Percentiles rank a stretch among this genome's conserved stretches.
phyloP scores from a whole-genome alignment of 2,888 invertebrate species.

The Drosophila kanekoi region DNA sequence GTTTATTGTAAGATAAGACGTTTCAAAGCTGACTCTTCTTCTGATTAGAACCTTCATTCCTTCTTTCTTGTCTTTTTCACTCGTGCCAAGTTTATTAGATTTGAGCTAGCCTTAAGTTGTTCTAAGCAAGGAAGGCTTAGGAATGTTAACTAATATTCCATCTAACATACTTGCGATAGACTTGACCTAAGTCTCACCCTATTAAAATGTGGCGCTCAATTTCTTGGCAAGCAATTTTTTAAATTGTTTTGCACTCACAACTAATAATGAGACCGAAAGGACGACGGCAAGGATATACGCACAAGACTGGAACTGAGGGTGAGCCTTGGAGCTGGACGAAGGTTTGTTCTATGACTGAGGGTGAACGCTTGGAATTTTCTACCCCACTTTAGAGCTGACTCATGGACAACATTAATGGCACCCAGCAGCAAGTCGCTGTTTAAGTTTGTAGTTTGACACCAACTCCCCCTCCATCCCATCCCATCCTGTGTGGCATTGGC shows the following conservation, averaged over 20 bases:
- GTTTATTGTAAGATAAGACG: too few relatives aligned
- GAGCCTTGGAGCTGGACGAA: not conserved
- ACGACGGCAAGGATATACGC: slow-evolving; percentile 29
- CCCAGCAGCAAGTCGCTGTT: slow-evolving; percentile 20
- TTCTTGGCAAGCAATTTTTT: slow-evolving; percentile 66
- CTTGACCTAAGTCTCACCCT: slow-evolving; percentile 2
- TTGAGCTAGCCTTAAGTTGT: too few relatives aligned
- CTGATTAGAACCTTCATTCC: too few relatives aligned
- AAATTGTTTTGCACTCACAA: slow-evolving; percentile 71
- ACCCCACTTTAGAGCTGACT: slow-evolving; percentile 49
- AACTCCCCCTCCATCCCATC: not conserved
- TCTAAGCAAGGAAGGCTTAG: too few relatives aligned
- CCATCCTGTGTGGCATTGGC: slow-evolving; percentile 14
- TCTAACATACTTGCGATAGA: not conserved
- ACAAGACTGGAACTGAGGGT: slow-evolving; percentile 4
- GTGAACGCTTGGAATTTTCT: slow-evolving; percentile 2
- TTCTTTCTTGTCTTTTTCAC: too few relatives aligned
- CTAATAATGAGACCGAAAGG: slow-evolving; percentile 55
- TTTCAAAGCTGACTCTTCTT: too few relatives aligned
- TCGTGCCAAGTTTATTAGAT: too few relatives aligned
- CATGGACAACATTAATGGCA: slow-evolving; percentile 57
- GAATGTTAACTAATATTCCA: too few relatives aligned
- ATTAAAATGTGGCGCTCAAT: slow-evolving; percentile 4
- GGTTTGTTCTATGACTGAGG: slow-evolving; percentile 1
- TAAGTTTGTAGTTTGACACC: slow-evolving; percentile 34